Conservation (phyloP, 2,113 vertebrate species). For the Beaufortia kweichowensis region DNA sequence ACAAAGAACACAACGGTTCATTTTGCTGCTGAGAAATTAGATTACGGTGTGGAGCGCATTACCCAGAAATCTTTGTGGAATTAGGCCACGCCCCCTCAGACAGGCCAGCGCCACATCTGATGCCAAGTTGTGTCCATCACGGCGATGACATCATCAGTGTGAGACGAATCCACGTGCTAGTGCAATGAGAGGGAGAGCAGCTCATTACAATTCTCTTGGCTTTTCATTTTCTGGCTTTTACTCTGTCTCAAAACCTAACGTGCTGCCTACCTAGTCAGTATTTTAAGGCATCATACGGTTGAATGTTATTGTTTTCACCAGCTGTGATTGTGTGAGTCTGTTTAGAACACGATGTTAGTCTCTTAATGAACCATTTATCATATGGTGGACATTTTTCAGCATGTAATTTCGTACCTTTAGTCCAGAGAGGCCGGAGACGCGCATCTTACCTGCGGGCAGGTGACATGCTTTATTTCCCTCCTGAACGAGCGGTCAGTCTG, state of each 20-base stretch:
- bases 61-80: conserved; percentile 45
- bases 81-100: conserved; percentile 48
- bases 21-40: conserved; percentile 42
- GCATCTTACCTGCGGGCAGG: conserved; percentile 39
- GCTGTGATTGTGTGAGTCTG: too few relatives aligned
- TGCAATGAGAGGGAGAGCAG: background rate
- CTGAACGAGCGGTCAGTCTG: conserved; percentile 43
- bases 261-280: background rate
- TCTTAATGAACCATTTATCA: background rate
- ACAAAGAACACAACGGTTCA: conserved; percentile 33
- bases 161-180: background rate
- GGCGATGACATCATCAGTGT: conserved; percentile 24
- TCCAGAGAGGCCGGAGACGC: background rate
- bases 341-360: background rate
- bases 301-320: too few relatives aligned
- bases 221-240: background rate
- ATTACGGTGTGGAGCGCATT: conserved; percentile 48
- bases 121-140: conserved; percentile 37
- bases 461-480: conserved; percentile 51
- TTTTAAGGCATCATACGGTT: background rate
- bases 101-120: conserved; percentile 49
- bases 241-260: background rate
- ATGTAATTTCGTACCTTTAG: background rate
- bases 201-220: conserved; percentile 2
- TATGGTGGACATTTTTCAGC: background rate